Conservation (phyloP, 2,797 vertebrate species). For the Clarias platycephalus region DNA sequence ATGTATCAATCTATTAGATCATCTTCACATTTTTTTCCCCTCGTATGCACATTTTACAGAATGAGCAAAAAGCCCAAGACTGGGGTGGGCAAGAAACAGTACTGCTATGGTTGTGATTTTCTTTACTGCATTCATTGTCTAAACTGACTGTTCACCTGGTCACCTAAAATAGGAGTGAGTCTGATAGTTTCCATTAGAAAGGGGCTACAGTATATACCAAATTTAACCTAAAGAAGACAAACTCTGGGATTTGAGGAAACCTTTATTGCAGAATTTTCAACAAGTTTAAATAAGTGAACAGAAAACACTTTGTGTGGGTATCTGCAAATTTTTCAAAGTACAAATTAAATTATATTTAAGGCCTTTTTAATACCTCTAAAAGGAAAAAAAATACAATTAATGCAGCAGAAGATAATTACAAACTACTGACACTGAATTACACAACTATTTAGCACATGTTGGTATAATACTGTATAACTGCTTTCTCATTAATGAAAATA, state of each 20-base stretch:
- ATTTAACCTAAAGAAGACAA: constrained; percentile 65
- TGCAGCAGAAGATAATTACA: too few species aligned
- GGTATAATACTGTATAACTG: too few species aligned
- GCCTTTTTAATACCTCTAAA: too few species aligned
- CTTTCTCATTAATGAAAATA: too few species aligned
- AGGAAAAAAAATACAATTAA: too few species aligned
- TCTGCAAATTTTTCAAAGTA: too few species aligned
- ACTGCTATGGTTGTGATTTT: constrained; percentile 32
- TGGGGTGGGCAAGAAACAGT: background rate
- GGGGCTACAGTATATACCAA: constrained; percentile 68
- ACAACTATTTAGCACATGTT: too few species aligned
- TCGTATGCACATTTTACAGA: background rate
- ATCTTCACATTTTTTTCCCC: background rate
- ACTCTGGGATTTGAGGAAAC: constrained; percentile 43
- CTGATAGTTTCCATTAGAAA: constrained; percentile 70
- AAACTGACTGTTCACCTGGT: constrained; percentile 68
- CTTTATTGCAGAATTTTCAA: constrained; percentile 61
- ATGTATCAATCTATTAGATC: background rate
- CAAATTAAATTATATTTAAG: too few species aligned
- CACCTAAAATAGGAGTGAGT: constrained; percentile 64
- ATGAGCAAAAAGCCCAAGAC: background rate
- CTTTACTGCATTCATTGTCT: constrained; percentile 60
- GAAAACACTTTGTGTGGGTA: too few species aligned
- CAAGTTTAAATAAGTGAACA: constrained; percentile 41
- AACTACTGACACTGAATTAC: too few species aligned